Percentiles rank a stretch among this genome's conserved stretches.
These are phyloP conservation scores for Pachliopta kotzebuea DNA, from an alignment of 2,888 invertebrate species.

Conservation along the genomic window DNA sequence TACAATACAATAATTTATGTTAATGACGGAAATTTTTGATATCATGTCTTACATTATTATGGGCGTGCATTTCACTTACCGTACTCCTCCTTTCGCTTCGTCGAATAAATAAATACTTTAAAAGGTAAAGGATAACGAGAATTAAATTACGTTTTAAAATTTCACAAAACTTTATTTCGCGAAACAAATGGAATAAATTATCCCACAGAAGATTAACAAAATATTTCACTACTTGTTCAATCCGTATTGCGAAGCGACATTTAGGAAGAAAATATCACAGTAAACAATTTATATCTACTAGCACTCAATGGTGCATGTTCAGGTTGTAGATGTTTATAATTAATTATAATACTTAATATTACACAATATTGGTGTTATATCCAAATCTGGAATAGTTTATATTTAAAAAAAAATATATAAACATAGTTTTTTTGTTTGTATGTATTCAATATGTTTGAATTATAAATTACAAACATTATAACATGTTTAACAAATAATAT, in stretches of 20 bases:
- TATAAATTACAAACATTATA: no score
- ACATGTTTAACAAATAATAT: not conserved
- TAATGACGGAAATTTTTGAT: no score
- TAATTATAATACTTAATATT: conserved; percentile 7
- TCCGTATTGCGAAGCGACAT: conserved; percentile 49
- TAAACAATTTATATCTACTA: conserved; percentile 37
- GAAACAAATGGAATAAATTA: conserved; percentile 45
- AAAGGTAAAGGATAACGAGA: not conserved
- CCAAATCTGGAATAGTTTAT: no score
- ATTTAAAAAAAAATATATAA: no score
- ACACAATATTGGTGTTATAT: not conserved
- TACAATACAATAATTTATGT: no score
- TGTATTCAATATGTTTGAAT: no score
- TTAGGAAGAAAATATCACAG: conserved; percentile 72
- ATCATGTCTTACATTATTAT: no score
- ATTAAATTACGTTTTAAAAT: conserved; percentile 12
- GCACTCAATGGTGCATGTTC: conserved; percentile 5
- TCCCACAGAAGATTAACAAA: conserved; percentile 50
- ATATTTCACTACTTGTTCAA: conserved; percentile 51
- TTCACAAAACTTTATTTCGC: conserved; percentile 40
- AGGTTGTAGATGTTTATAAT: conserved; percentile 15
- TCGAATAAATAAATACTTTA: not conserved
- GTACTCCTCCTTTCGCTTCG: no score
- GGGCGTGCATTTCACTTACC: no score
- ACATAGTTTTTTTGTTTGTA: no score